These are phyloP conservation scores for Osmerus eperlanus DNA, from an alignment of 2,113 vertebrate species.

Conservation along the genomic window DNA sequence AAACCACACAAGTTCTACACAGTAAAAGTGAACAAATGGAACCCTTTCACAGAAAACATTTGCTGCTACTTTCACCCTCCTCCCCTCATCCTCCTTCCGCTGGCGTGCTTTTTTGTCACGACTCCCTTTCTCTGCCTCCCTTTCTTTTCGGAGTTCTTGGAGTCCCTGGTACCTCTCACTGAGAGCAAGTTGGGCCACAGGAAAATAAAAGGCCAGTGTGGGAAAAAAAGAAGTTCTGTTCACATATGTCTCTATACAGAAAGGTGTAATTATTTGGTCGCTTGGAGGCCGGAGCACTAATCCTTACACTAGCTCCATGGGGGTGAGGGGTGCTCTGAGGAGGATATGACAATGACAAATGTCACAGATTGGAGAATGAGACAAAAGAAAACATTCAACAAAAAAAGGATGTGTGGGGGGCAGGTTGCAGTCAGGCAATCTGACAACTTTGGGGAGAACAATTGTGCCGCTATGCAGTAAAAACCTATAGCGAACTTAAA, in stretches of 20 bases:
- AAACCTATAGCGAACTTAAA: slow-evolving; percentile 11
- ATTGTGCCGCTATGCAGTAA: slow-evolving; percentile 53
- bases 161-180: no score
- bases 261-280: no score
- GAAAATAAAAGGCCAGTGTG: background rate
- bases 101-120: background rate
- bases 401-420: slow-evolving; percentile 61
- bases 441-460: slow-evolving; percentile 62
- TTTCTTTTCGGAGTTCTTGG: background rate
- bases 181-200: background rate
- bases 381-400: slow-evolving; percentile 70
- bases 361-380: slow-evolving; percentile 66
- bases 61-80: no score
- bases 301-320: no score
- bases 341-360: slow-evolving; percentile 66
- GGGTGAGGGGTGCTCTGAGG: no score
- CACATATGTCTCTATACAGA: no score
- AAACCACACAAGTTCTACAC: no score
- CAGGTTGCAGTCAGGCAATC: slow-evolving; percentile 48
- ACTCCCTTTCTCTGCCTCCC: background rate
- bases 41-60: no score
- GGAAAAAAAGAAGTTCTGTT: background rate
- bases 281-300: no score
- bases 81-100: no score
- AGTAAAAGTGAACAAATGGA: no score